Evolutionary conservation across 2,888 invertebrate species (phyloP).

Genomic region (Diogma glabrata): DNA sequence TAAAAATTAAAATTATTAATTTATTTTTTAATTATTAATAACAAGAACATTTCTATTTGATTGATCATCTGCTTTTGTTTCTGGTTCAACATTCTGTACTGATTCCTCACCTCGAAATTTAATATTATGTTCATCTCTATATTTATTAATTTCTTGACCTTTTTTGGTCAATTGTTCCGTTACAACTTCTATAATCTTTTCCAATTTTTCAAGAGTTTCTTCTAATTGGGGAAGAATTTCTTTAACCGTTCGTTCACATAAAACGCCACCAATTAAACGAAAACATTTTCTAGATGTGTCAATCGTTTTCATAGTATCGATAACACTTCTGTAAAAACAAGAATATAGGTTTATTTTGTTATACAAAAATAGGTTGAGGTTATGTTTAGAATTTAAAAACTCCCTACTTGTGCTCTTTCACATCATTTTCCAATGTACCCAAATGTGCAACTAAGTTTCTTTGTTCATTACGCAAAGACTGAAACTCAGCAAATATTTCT

Average conservation of each 20-base stretch:
- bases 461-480: conserved; percentile 78
- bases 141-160: conserved; percentile 83
- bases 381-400: conserved; percentile 1
- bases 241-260: conserved; percentile 84
- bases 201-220: conserved; percentile 68
- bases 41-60: conserved; percentile 46
- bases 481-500: conserved; percentile 79
- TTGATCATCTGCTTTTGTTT: conserved; percentile 20
- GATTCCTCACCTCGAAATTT: conserved; percentile 59
- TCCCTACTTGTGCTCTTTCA: conserved; percentile 89
- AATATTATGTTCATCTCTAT: conserved; percentile 82
- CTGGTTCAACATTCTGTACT: conserved; percentile 30
- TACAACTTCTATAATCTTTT: conserved; percentile 63
- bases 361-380: conserved; percentile 20
- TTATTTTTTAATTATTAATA: conserved; percentile 29
- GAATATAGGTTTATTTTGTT: background rate
- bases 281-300: conserved; percentile 80
- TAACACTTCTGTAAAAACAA: conserved; percentile 64
- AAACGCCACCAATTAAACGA: conserved; percentile 84
- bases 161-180: conserved; percentile 74
- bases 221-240: conserved; percentile 78
- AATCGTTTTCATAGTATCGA: conserved; percentile 80
- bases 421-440: conserved; percentile 85
- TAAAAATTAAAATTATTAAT: too few species aligned
- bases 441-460: conserved; percentile 75